A percentile compares a stretch with the other conserved stretches of the same genome.
Conservation (phyloP, 2,797 vertebrate species). For the Zalophus californianus region DNA sequence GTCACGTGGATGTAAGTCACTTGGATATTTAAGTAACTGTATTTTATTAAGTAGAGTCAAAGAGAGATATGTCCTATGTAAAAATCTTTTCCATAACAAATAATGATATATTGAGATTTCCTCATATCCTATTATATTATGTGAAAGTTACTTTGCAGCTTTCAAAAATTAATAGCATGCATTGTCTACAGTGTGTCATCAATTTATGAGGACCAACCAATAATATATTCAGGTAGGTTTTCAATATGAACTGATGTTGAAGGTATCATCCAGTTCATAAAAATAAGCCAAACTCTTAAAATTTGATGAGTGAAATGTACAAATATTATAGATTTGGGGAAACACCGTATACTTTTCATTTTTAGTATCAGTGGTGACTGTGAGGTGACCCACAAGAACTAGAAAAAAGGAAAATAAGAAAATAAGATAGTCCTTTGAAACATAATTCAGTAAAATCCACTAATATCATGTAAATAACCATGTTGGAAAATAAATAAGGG, state of each 20-base stretch:
- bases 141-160: neutral
- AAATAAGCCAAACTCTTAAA: neutral
- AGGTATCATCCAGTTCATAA: neutral
- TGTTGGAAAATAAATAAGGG: neutral
- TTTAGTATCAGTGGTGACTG: neutral
- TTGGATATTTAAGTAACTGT: neutral
- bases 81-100: neutral
- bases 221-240: neutral
- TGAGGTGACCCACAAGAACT: neutral
- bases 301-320: neutral
- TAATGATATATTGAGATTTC: neutral
- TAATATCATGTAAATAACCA: neutral
- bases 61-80: neutral
- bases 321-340: neutral
- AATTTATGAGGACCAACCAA: neutral
- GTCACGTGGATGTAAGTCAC: neutral
- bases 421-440: neutral
- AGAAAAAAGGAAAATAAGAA: neutral
- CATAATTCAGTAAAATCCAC: neutral
- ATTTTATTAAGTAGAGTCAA: neutral
- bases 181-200: neutral
- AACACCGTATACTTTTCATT: neutral
- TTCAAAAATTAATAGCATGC: neutral
- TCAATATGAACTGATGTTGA: neutral
- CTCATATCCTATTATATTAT: neutral